Evolutionary conservation across 1,140 invertebrate species (phyloP).

Genomic region (Calliphora vicina): DNA sequence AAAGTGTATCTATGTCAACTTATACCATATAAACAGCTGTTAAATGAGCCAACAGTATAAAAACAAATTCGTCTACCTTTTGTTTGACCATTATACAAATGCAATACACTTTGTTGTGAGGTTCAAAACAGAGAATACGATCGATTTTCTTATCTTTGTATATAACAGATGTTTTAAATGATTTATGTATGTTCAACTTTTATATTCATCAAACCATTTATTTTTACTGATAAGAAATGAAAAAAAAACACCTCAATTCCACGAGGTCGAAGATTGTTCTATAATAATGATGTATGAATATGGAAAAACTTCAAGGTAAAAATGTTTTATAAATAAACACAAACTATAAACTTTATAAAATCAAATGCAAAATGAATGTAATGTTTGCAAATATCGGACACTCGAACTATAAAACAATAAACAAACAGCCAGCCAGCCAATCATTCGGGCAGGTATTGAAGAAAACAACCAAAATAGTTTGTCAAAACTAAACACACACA

Average conservation of each 20-base stretch:
- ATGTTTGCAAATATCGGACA: neutral
- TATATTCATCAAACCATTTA: neutral
- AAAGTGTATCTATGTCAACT: too few relatives aligned
- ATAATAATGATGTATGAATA: neutral
- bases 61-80: too few relatives aligned
- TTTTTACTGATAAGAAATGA: neutral
- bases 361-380: neutral
- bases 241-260: slow-evolving; percentile 1
- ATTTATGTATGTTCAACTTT: neutral
- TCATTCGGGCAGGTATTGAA: neutral
- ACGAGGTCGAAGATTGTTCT: neutral
- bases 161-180: neutral
- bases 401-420: neutral
- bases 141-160: neutral
- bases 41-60: too few relatives aligned
- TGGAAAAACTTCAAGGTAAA: neutral
- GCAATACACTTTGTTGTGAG: too few relatives aligned
- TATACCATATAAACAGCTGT: too few relatives aligned
- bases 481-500: neutral
- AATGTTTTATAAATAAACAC: neutral
- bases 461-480: neutral
- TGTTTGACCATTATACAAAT: too few relatives aligned
- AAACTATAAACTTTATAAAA: neutral
- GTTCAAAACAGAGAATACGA: neutral
- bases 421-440: neutral